phyloP scores from a whole-genome alignment of 2,113 vertebrate species.

The Aythya baeri region DNA sequence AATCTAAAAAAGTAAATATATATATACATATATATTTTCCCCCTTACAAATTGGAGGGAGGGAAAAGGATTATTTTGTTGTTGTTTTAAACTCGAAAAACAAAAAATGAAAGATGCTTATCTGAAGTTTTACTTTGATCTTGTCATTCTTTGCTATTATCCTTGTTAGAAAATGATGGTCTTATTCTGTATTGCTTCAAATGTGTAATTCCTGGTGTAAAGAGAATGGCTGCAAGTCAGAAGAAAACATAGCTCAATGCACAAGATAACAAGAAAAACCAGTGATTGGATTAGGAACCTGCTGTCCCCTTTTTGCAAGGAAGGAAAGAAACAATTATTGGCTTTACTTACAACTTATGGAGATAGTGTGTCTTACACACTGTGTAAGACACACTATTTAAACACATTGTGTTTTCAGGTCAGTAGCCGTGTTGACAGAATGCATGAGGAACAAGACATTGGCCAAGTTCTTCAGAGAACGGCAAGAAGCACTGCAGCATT shows the following conservation, averaged over 20 bases:
- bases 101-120: background rate
- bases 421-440: constrained; percentile 95
- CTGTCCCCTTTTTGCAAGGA: background rate
- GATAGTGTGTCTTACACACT: background rate
- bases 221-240: background rate
- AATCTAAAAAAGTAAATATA: background rate
- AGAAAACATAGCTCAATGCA: background rate
- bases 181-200: background rate
- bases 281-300: background rate
- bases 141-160: background rate
- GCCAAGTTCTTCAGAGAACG: constrained; percentile 95
- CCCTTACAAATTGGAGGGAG: background rate
- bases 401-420: constrained; percentile 79
- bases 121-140: background rate
- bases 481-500: constrained; percentile 93
- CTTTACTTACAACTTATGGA: background rate
- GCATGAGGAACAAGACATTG: constrained; percentile 94
- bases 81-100: background rate
- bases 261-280: background rate
- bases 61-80: background rate
- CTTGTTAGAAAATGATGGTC: background rate
- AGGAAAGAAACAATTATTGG: background rate
- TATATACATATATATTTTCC: background rate
- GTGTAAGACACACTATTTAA: too few species aligned
- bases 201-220: background rate